Percentiles rank a stretch among this genome's conserved stretches.
phyloP scores from a whole-genome alignment of 2,797 vertebrate species.

The Gephyroberyx darwinii region DNA sequence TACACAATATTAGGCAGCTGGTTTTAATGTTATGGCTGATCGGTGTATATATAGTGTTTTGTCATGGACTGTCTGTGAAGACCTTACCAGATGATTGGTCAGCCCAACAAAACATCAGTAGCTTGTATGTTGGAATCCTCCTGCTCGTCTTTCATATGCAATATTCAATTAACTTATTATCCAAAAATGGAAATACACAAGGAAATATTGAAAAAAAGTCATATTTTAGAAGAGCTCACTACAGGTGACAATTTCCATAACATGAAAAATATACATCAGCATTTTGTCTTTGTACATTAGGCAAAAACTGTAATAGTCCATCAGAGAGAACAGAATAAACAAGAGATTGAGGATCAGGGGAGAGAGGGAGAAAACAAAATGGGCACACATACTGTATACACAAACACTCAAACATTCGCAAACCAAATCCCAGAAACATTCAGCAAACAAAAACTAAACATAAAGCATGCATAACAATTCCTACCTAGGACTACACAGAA shows the following conservation, averaged over 20 bases:
- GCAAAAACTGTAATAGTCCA: constrained; percentile 85
- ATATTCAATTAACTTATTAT: not conserved
- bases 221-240: constrained; percentile 99
- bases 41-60: too few species aligned
- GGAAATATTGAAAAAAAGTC: constrained; percentile 92
- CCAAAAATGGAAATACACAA: constrained; percentile 65
- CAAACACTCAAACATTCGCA: constrained; percentile 66
- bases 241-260: constrained; percentile 98
- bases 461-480: constrained; percentile 90
- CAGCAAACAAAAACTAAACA: constrained; percentile 80
- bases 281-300: constrained; percentile 98
- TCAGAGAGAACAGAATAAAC: constrained; percentile 78
- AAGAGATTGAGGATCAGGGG: constrained; percentile 70
- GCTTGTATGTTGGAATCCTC: not conserved
- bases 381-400: constrained; percentile 48
- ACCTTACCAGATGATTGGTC: too few species aligned
- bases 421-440: constrained; percentile 80
- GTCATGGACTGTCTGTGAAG: too few species aligned
- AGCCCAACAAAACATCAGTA: not conserved
- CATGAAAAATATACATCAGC: constrained; percentile 99
- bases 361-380: constrained; percentile 55
- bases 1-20: too few species aligned
- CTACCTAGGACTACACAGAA: constrained; percentile 82
- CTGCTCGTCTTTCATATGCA: not conserved
- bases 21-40: too few species aligned